A percentile compares a stretch with the other conserved stretches of the same genome.
phyloP scores from a whole-genome alignment of 2,888 invertebrate species.

The Conops quadrifasciatus region DNA sequence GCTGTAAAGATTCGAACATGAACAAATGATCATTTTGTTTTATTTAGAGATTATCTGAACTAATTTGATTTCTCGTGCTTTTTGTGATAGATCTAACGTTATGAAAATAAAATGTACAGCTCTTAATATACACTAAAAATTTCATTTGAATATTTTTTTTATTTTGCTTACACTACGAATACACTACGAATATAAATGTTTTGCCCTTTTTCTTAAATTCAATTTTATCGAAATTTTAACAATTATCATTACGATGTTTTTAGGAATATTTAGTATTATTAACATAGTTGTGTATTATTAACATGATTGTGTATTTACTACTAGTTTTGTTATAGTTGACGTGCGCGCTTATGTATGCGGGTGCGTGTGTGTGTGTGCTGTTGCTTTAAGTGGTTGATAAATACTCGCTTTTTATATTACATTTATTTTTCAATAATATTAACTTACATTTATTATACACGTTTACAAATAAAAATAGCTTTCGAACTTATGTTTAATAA shows the following conservation, averaged over 20 bases:
- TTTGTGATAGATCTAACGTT: constrained; percentile 5
- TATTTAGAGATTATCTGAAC: constrained; percentile 3
- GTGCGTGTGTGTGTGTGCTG: constrained; percentile 15
- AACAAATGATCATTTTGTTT: constrained; percentile 10
- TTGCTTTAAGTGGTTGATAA: constrained; percentile 13
- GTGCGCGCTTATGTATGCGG: too few relatives aligned
- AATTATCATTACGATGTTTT: too few relatives aligned
- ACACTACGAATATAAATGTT: too few relatives aligned
- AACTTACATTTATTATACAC: constrained; percentile 24
- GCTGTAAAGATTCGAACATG: not conserved
- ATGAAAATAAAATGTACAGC: constrained; percentile 24
- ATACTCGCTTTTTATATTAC: not conserved
- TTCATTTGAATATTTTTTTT: constrained; percentile 12
- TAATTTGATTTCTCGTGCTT: too few relatives aligned
- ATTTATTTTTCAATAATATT: constrained; percentile 15
- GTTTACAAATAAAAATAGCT: constrained; percentile 16
- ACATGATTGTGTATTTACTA: too few relatives aligned
- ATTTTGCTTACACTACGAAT: too few relatives aligned
- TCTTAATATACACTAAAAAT: constrained; percentile 3
- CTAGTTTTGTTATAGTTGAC: too few relatives aligned
- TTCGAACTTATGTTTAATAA: constrained; percentile 19
- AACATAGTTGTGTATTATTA: too few relatives aligned
- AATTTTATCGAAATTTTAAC: too few relatives aligned
- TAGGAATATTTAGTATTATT: too few relatives aligned
- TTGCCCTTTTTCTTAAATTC: too few relatives aligned